phyloP scores from a whole-genome alignment of 2,113 vertebrate species.

The Clinocottus analis region DNA sequence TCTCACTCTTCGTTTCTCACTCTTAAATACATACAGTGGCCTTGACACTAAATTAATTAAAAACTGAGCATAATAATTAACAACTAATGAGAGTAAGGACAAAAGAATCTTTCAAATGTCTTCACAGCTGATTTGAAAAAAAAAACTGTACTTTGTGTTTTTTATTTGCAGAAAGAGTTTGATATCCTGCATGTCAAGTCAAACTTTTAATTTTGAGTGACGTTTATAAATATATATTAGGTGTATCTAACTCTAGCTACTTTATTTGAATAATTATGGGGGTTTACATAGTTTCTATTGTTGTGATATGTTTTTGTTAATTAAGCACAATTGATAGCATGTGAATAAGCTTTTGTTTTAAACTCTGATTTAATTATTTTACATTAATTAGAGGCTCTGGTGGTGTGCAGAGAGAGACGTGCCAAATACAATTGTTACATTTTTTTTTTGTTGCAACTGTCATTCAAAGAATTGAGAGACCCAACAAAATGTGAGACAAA shows the following conservation, averaged over 20 bases:
- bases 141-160: conserved; percentile 19
- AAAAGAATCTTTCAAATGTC: conserved; percentile 59
- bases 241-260: conserved; percentile 2
- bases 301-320: conserved; percentile 41
- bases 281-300: conserved; percentile 23
- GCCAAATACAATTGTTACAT: conserved; percentile 20
- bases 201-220: conserved; percentile 44
- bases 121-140: conserved; percentile 49
- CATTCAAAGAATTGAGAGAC: conserved; percentile 20
- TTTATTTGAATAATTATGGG: conserved; percentile 14
- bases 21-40: conserved; percentile 24
- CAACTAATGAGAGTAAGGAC: conserved; percentile 55
- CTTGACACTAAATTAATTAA: conserved; percentile 72
- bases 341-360: conserved; percentile 39
- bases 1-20: conserved; percentile 35
- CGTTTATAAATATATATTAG: conserved; percentile 9
- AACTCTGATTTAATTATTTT: conserved; percentile 51
- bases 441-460: conserved; percentile 29
- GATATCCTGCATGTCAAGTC: conserved; percentile 35
- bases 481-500: conserved; percentile 1
- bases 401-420: background rate
- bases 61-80: conserved; percentile 63
- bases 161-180: conserved; percentile 39
- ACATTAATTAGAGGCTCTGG: conserved; percentile 27
- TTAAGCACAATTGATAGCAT: conserved; percentile 27